phyloP scores from a whole-genome alignment of 2,113 vertebrate species.

The Phyllopteryx taeniolatus region DNA sequence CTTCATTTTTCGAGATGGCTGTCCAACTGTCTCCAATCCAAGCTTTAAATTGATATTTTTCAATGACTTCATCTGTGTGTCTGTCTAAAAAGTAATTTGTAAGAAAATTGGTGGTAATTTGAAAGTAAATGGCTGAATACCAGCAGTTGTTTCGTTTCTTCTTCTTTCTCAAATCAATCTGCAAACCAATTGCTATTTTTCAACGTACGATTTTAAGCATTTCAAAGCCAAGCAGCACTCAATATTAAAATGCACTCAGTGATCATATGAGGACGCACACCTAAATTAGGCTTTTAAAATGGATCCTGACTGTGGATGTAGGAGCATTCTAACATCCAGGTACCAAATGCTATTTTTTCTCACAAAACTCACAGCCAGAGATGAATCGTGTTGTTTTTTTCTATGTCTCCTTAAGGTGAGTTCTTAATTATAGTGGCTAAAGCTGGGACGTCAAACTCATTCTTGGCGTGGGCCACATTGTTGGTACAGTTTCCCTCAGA shows the following conservation, averaged over 20 bases:
- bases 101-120: not conserved
- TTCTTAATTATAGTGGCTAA: conserved; percentile 45
- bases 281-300: conserved; percentile 46
- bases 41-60: not conserved
- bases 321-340: conserved; percentile 10
- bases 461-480: too few relatives aligned
- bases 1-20: not conserved
- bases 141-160: not conserved
- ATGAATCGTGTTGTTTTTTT: conserved; percentile 15
- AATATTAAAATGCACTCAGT: conserved; percentile 13
- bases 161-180: not conserved
- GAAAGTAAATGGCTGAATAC: not conserved
- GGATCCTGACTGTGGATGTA: conserved; percentile 21
- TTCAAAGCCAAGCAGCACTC: conserved; percentile 1
- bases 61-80: not conserved
- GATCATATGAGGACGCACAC: not conserved
- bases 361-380: conserved; percentile 21
- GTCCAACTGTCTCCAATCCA: not conserved
- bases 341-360: conserved; percentile 36
- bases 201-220: conserved; percentile 16
- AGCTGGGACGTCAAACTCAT: not conserved
- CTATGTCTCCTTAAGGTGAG: conserved; percentile 17
- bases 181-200: conserved; percentile 1
- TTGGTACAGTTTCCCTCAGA: too few relatives aligned
- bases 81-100: not conserved